A percentile compares a stretch with the other conserved stretches of the same genome.
Evolutionary conservation across 2,113 vertebrate genomes (phyloP).

Genomic region (Eupsittula cactorum): DNA sequence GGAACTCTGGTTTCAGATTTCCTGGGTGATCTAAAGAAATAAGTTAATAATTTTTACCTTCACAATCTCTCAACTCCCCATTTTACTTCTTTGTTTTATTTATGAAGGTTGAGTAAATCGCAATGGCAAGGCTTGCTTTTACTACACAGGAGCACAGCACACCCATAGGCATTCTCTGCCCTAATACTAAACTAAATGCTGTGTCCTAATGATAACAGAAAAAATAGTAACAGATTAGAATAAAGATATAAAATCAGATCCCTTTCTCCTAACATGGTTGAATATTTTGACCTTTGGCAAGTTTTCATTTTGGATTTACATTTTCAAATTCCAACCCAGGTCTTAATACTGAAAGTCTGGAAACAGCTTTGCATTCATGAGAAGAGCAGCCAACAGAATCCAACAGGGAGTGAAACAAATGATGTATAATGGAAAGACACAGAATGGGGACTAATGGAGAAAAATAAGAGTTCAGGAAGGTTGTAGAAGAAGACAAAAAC

Average conservation of each 20-base stretch:
- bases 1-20: not conserved
- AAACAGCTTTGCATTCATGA: not conserved
- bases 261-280: not conserved
- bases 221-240: not conserved
- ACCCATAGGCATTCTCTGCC: not conserved
- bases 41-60: not conserved
- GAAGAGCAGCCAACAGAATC: not conserved
- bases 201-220: not conserved
- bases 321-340: not conserved
- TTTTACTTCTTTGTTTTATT: not conserved
- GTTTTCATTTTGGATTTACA: not conserved
- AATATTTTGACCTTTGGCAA: not conserved
- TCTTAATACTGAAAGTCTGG: not conserved
- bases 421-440: not conserved
- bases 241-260: not conserved
- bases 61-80: not conserved
- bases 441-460: not conserved
- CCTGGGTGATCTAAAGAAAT: not conserved
- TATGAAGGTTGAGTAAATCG: not conserved
- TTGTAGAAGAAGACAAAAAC: not conserved
- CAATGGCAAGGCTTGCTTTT: not conserved
- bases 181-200: not conserved
- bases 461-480: not conserved
- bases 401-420: not conserved
- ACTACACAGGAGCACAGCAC: not conserved